Evolutionary conservation across 1,140 invertebrate genomes (phyloP).

Genomic region (Bombus soroeensis): DNA sequence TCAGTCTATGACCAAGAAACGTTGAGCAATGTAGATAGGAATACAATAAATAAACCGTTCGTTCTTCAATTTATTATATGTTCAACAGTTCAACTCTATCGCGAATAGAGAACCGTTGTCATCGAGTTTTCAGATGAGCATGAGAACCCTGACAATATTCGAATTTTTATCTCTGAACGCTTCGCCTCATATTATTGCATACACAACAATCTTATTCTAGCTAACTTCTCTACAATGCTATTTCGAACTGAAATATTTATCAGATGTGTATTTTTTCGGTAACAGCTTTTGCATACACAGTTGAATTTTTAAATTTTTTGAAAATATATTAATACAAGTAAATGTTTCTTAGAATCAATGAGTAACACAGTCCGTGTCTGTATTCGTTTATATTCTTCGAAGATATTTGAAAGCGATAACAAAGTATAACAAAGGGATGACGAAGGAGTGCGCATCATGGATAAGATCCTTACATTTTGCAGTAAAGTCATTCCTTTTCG

Average conservation of each 20-base stretch:
- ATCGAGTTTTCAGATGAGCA: conserved; percentile 48
- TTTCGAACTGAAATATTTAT: neutral
- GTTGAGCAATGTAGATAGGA: conserved; percentile 53
- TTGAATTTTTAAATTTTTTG: too few relatives aligned
- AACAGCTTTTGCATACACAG: too few relatives aligned
- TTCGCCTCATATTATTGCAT: neutral
- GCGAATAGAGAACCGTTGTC: conserved; percentile 40
- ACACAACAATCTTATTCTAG: neutral
- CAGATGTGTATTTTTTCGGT: neutral
- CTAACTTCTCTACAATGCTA: too few relatives aligned
- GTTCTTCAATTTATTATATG: conserved; percentile 27
- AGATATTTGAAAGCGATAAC: too few relatives aligned
- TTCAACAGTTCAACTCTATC: conserved; percentile 56
- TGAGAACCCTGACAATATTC: neutral
- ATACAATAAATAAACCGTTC: conserved; percentile 38
- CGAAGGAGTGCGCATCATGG: too few relatives aligned
- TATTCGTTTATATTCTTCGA: too few relatives aligned
- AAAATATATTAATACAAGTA: too few relatives aligned
- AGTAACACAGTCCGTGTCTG: too few relatives aligned
- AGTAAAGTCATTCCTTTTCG: too few relatives aligned
- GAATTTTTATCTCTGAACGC: conserved; percentile 2
- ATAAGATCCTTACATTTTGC: too few relatives aligned
- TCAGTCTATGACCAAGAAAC: conserved; percentile 29
- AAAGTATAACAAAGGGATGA: too few relatives aligned
- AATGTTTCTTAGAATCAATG: too few relatives aligned